Base-by-base conservation (phyloP, 2,888 invertebrate genomes). In the Resseliella maxima region DNA sequence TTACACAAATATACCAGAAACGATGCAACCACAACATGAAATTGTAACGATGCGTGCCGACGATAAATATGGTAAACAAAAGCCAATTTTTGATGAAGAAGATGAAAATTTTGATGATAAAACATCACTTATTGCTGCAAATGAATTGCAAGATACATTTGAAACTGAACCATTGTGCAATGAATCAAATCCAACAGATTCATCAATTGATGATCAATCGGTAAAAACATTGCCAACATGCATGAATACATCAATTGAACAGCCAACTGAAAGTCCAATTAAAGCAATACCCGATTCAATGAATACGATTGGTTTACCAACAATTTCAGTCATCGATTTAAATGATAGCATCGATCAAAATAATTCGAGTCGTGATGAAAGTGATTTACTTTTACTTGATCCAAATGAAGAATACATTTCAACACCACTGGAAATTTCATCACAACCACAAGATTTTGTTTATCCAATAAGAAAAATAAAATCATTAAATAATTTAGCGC, bases 1-100 rank as follows among this genome's bases (percentile, higher is more conserved):
- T 83, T 94, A 94, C 88, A 94, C 94, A 0, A 94, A 94, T 87
- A 93, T 94, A 0, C 93, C 93, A 0, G 94, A 94, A 89, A 94
- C 93, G 0, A 90, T 91, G 88, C 92, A 93, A 38, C 94, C 94
- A 0, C 93, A 93, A 88, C 94, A 94, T 88, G 93, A 93, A 89
- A 89, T 93, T 0, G 90, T 91, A 21, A 89, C 89, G 50, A 89
- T 89, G 88, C 88, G 88, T 1, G 88, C 89, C 10, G 88, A 88
- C 86, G 89, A 89, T 64, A 91, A 91, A 87, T 88, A 90, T 87
- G 85, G 81, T 21, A 87, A 90, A 3, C 88, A 88, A 87, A 87
- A 89, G 10, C 87, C 89, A 85, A 88, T 89, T 83, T 89, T 89
- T 8, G 89, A 89, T 85, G 89, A 90, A 86, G 45, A 83, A 41